A percentile compares a stretch with the other conserved stretches of the same genome.
Conservation (phyloP, 2,797 vertebrate species). For the Phoxinus dragarum region DNA sequence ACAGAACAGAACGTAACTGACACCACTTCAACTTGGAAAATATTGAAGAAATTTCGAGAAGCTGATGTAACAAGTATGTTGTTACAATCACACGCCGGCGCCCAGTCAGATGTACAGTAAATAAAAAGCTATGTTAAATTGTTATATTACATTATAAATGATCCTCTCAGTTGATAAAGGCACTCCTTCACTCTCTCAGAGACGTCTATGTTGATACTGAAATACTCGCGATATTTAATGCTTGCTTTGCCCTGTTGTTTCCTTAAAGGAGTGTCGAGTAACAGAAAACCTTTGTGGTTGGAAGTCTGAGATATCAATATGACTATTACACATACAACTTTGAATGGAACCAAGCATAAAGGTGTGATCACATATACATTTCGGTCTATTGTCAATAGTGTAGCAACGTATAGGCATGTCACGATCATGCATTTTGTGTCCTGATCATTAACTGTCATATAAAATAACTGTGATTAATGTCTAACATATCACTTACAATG, state of each 20-base stretch:
- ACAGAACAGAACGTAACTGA: neutral
- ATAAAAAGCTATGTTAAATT: constrained; percentile 14
- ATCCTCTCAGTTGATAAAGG: neutral
- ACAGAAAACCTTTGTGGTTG: neutral
- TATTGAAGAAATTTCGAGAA: neutral
- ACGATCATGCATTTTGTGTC: neutral
- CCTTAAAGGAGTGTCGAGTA: neutral
- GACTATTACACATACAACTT: neutral
- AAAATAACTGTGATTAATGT: neutral
- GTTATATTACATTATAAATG: neutral
- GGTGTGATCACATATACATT: too few relatives aligned
- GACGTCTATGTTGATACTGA: neutral
- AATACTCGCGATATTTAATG: neutral
- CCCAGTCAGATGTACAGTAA: neutral
- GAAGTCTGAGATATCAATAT: neutral
- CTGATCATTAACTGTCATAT: neutral
- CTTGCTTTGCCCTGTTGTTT: neutral
- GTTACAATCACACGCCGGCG: neutral
- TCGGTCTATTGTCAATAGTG: neutral
- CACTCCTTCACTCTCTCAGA: constrained; percentile 13
- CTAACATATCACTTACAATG: neutral
- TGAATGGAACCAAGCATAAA: neutral
- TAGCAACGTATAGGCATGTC: neutral
- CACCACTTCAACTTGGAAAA: neutral
- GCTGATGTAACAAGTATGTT: neutral